Evolutionary conservation across 2,888 invertebrate genomes (phyloP), one percentile per base, ranked within the genome.

Genomic region (Automeris io): DNA sequence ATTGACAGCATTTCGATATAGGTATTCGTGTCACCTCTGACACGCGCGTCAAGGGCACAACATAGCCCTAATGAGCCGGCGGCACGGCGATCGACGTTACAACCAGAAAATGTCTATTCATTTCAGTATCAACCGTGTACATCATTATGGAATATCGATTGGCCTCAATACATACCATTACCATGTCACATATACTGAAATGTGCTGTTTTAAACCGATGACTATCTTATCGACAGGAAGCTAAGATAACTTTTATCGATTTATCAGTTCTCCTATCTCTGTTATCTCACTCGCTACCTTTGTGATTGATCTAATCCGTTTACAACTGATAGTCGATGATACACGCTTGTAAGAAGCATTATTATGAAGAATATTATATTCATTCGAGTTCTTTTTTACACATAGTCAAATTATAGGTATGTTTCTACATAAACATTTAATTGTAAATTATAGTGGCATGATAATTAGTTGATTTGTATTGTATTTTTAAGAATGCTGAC

Each of bases 11-110:
- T 33, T 25, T 16, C 34, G 22, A 34, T 39, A 16, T 29, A 22
- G 49, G 52, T 56, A 52, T 65, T 44, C 32, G 44, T 57, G 55
- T 52, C 54, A 48, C 52, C 50, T 58, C 54, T 54, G 57, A 50
- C 57, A 51, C 41, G 35, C 13, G 40, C 35, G 36, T 48, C 65
- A 67, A 67, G 67, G 66, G 48, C 61, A 36, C 21, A 35, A 35
- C 38, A 43, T 43, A 49, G 46, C 57, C 51, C 40, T 54, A 54
- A 57, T 51, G 58, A 60, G 56, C 49, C 50, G 52, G 54, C 46
- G 48, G 51, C 49, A 9, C 31, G 2, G 24, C 13, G 21, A 16
- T 19, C 18, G 39, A 13, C 21, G 36, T 22, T 38, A 33, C 18
- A 35, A 33, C 31, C 31, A 18, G 23, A 26, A 33, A 47, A 41